Conservation (phyloP, 2,797 vertebrate species). For the Ptychobarbus kaznakovi region DNA sequence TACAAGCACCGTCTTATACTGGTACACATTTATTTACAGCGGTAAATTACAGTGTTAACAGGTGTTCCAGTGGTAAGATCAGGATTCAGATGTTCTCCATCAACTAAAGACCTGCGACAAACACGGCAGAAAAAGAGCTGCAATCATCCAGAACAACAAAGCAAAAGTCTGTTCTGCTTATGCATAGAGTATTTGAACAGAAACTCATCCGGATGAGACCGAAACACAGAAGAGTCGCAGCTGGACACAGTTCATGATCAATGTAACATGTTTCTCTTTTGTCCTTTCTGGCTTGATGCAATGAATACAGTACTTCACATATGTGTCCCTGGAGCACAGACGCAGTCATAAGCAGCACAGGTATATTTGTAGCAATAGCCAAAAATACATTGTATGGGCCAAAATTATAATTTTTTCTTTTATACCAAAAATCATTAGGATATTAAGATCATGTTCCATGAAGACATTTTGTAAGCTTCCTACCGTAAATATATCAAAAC, state of each 20-base stretch:
- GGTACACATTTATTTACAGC: constrained; percentile 85
- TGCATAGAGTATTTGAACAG: constrained; percentile 21
- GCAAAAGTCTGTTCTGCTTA: neutral
- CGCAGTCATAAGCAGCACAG: too few relatives aligned
- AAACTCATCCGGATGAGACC: neutral
- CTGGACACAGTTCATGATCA: neutral
- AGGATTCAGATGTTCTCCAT: constrained; percentile 58
- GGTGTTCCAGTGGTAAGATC: constrained; percentile 76
- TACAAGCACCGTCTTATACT: constrained; percentile 73
- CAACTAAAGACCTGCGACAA: constrained; percentile 14
- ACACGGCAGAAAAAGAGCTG: constrained; percentile 6
- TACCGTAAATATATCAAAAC: too few relatives aligned
- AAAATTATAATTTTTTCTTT: too few relatives aligned
- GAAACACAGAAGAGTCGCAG: neutral
- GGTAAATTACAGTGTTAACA: constrained; percentile 80
- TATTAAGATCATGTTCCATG: too few relatives aligned
- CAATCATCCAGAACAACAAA: constrained; percentile 10
- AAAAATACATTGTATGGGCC: too few relatives aligned
- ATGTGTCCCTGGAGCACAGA: too few relatives aligned
- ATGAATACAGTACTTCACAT: neutral
- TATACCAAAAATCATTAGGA: too few relatives aligned
- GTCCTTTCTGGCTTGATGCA: neutral
- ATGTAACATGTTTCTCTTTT: neutral
- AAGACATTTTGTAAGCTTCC: too few relatives aligned
- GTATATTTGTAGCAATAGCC: too few relatives aligned